A percentile compares a stretch with the other conserved stretches of the same genome.
These are phyloP conservation scores for Hanleya hanleyi DNA, from an alignment of 2,888 invertebrate species.

Conservation along the genomic window DNA sequence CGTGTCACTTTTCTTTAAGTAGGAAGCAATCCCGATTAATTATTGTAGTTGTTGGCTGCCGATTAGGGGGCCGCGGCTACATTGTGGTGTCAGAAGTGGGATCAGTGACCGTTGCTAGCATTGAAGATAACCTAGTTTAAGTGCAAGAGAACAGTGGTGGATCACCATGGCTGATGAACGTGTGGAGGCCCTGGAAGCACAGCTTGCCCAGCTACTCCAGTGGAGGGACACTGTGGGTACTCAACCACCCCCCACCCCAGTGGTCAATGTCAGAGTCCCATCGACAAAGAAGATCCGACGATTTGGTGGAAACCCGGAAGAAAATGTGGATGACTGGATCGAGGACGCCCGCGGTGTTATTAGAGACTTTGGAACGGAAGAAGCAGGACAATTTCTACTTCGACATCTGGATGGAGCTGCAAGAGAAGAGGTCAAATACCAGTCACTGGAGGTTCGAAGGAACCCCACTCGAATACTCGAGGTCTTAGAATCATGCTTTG, in stretches of 20 bases:
- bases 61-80: too few relatives aligned
- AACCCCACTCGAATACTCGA: neutral
- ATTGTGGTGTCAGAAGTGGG: too few relatives aligned
- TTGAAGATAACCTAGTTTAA: too few relatives aligned
- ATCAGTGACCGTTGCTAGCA: too few relatives aligned
- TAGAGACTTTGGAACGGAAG: neutral
- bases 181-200: neutral
- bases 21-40: too few relatives aligned
- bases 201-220: neutral
- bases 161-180: conserved; percentile 1
- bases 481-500: neutral
- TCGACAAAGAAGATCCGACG: neutral
- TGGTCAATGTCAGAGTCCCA: neutral
- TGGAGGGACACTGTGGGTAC: too few relatives aligned
- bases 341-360: neutral
- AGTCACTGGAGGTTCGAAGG: neutral
- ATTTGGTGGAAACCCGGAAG: neutral
- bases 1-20: too few relatives aligned
- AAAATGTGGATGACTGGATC: neutral
- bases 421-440: neutral
- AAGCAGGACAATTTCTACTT: neutral
- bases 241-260: neutral
- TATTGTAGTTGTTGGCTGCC: too few relatives aligned
- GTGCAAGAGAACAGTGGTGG: conserved; percentile 10
- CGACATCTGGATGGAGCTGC: neutral